Base-by-base conservation (phyloP, 2,113 vertebrate species). In the Pantherophis guttatus region DNA sequence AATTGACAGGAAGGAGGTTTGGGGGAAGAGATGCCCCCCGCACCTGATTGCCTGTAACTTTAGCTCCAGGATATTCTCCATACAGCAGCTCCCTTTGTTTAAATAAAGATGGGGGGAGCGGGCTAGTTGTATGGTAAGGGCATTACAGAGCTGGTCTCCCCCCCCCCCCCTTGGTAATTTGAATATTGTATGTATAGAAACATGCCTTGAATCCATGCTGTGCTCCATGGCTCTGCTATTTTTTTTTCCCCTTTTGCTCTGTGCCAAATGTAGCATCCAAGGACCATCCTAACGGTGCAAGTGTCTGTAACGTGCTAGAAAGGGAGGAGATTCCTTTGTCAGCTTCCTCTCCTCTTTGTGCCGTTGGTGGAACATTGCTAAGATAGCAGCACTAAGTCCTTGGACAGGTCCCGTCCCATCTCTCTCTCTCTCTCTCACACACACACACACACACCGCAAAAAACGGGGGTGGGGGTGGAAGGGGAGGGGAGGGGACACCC, bases 281-380 rank as follows among this genome's bases (percentile, higher is more conserved):
- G 91, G 70, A 33, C 33, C 50, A 90, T 86, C 87, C 33, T 90
- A 13, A 4, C 23, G 6, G 54, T 33, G 9, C 48, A 39, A 90
- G 48, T 81, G 62, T 29, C n/a, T 57, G 53, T 33, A n/a, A 55
- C 3, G 24, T 12, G 88, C 81, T 54, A 33, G 91, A 8, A 90
- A 5, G 86, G 65, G 86, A 21, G 39, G 89, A 12, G 90, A 55
- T 90, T 87, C 93, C 93, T 94, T 94, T 92, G 88, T 92, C 70
- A 89, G 86, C 24, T 85, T 39, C 87, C 44, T 85, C 87, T 52
- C 87, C 44, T 62, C 87, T 33, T 57, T 91, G 93, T 88, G 86
- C 54, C 55, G 1, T 57, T 39, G 4, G 24, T 33, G 33, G 81
- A 65, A 55, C 2, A 44, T 12, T 1, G 48, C 8, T 52, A 90